Evolutionary conservation across 53 echinoderm and acorn worm genomes (phyloP).

Genomic region (Mesocentrotus franciscanus): DNA sequence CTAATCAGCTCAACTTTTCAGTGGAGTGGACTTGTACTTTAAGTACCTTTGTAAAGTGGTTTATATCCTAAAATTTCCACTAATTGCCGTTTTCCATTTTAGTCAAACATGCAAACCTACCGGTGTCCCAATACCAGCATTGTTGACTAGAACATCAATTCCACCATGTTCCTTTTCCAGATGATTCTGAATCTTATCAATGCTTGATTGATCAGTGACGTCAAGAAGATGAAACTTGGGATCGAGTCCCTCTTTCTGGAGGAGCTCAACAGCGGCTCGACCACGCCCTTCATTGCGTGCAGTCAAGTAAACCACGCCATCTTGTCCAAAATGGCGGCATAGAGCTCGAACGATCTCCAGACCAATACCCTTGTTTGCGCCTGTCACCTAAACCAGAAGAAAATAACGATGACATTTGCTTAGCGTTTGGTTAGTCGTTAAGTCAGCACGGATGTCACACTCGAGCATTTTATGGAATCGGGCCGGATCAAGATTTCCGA

Average conservation of each 20-base stretch:
- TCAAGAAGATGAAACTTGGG: constrained; percentile 83
- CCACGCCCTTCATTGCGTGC: constrained; percentile 79
- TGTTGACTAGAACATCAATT: constrained; percentile 71
- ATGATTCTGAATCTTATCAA: constrained; percentile 64
- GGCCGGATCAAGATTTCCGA: no score
- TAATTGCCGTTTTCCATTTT: background rate
- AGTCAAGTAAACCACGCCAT: constrained; percentile 80
- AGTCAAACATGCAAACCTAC: background rate
- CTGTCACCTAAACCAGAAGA: constrained; percentile 71
- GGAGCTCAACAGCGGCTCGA: constrained; percentile 73
- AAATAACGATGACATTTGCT: background rate
- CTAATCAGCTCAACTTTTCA: no score
- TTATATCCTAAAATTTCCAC: no score
- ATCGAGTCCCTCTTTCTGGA: constrained; percentile 76
- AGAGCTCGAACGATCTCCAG: constrained; percentile 84
- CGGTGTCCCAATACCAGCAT: constrained; percentile 62
- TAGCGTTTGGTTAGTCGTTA: no score
- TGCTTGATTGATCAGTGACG: constrained; percentile 70
- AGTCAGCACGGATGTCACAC: no score
- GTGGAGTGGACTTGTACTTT: no score
- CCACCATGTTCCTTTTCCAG: constrained; percentile 73
- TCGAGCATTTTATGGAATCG: no score
- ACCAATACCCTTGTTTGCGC: constrained; percentile 89
- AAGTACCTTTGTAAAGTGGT: no score
- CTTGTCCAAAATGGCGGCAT: constrained; percentile 74